Base-by-base conservation (phyloP, 2,797 vertebrate genomes). In the Botia almorhae region DNA sequence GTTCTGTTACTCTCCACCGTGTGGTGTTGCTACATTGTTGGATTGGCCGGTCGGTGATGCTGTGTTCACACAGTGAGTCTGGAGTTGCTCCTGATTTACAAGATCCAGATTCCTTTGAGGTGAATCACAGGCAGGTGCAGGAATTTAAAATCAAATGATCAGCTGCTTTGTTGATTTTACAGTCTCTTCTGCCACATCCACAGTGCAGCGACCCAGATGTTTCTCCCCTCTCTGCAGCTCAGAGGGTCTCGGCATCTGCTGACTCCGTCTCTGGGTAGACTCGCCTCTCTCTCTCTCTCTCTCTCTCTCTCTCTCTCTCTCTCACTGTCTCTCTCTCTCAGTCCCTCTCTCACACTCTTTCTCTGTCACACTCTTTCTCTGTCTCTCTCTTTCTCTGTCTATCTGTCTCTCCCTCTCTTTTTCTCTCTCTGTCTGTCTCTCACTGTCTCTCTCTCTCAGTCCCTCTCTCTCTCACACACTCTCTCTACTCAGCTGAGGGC, bases 41-140 rank as follows among this genome's bases (percentile, higher is more conserved):
- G 14, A 51, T 5, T 26, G 69, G 19, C 17, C 43, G 23, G 29
- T 63, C 76, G 36, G 64, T 48, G 23, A 50, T 63, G 16, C 50
- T 23, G 3, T 14, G 1, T 56, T 80, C 78, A 73, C 19, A 13
- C 48, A 63, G 81, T 46, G 48, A 74, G 70, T 14, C 48, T 74
- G 69, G 71, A 56, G 75, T 82, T 80, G 67, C 82, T 71, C 53
- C 77, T 86, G 84, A 85, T 89, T 88, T 86, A 87, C 51, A 71
- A 78, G 83, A 83, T 63, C 68, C 81, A 85, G 81, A 84, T 87
- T 88, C 85, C 84, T 86, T 43, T 2, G 14, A 36, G 64, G 80
- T 86, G 87, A 86, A 78, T 82, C 82, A 56, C 73, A 84, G 73
- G 82, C 78, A 85, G 83, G 79, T 86, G 76, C 63, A 21, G 60